These are phyloP conservation scores for Schizothorax lantsangensis DNA, from an alignment of 2,797 vertebrate genomes.

Conservation along the genomic window DNA sequence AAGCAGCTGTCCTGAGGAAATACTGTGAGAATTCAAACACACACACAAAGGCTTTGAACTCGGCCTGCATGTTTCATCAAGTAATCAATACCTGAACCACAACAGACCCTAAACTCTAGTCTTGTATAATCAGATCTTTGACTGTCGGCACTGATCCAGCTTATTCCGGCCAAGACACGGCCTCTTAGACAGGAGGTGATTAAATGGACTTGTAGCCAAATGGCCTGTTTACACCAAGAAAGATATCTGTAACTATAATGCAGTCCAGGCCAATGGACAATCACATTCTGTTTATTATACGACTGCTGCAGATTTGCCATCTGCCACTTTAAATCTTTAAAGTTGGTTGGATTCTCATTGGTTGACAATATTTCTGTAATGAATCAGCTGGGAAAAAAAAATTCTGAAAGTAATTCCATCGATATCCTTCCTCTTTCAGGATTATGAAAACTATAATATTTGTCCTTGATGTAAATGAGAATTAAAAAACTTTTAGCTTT, in stretches of 20 bases:
- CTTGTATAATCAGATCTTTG: not conserved
- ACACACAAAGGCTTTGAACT: conserved; percentile 33
- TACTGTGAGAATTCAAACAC: conserved; percentile 52
- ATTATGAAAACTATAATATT: not conserved
- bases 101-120: not conserved
- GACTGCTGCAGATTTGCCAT: not conserved
- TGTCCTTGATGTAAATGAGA: not conserved
- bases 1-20: conserved; percentile 49
- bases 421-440: not conserved
- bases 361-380: not conserved
- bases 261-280: not conserved
- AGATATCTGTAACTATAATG: not conserved
- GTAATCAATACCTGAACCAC: conserved; percentile 34
- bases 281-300: too few relatives aligned
- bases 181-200: not conserved
- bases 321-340: not conserved
- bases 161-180: conserved; percentile 30
- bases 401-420: not conserved
- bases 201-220: not conserved
- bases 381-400: not conserved
- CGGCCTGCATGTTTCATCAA: conserved; percentile 13
- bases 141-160: not conserved
- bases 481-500: not conserved
- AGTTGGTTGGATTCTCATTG: not conserved
- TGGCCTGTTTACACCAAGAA: not conserved